Evolutionary conservation across 2,797 vertebrate genomes (phyloP), one percentile per base, ranked within the genome.

Genomic region (Spinibarbus caldwelli): DNA sequence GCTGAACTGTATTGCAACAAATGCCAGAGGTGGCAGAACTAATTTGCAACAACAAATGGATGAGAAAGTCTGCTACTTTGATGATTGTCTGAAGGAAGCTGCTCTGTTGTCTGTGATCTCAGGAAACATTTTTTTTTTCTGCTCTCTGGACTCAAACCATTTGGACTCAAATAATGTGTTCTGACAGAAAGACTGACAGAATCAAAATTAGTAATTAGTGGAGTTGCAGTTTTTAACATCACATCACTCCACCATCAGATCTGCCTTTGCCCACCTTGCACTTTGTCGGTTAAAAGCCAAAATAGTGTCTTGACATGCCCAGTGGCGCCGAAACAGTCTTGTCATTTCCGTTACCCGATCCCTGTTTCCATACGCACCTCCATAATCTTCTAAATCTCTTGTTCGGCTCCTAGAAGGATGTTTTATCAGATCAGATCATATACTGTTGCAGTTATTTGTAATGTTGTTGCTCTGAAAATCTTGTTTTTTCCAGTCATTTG

Each of bases 281-380:
- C 70, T 72, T 72, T 78, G 82, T 83, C 75, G 79, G 64, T 36
- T 70, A 68, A 80, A 87, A 73, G 52, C n/a, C 38, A 34, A 80
- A 83, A 86, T 68, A 47, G 23, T 36, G 0, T 80, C 68, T n/a
- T 64, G 80, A 83, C 54, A 2, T 83, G 75, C 80, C 67, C 80
- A 83, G 73, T 34, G 85, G 54, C 6, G 11, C 47, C 45, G 4
- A 86, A 78, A 86, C 54, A 62, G 59, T 64, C 77, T 76, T 84
- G 77, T 80, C 86, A 66, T 75, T 87, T 80, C 77, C 29, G 67
- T 87, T 87, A 72, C 71, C 78, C 52, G 4, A 41, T 87, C 41
- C 38, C 34, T 47, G 7, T 47, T 47, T 80, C 26, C 59, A 36
- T 62, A 26, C 67, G 1, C 34, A 75, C 52, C 36, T 47, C 17